phyloP scores from a whole-genome alignment of 1,140 invertebrate species.

The Parapsyche elsis region DNA sequence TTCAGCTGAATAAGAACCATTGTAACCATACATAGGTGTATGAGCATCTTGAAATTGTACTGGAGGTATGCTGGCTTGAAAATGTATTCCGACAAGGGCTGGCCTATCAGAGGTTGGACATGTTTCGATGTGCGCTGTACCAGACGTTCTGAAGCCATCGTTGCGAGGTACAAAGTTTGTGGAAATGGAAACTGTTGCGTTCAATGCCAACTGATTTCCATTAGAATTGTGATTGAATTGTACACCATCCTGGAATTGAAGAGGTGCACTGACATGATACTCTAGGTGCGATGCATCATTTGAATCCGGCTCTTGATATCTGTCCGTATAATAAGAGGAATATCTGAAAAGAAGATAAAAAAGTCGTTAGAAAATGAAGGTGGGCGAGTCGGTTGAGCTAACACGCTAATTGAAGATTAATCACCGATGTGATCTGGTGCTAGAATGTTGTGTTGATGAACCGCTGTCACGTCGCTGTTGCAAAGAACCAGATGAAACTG shows the following conservation, averaged over 20 bases:
- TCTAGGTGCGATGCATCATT: slow-evolving; percentile 55
- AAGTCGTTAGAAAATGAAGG: not conserved
- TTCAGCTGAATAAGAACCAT: slow-evolving; percentile 39
- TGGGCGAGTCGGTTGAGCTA: not conserved
- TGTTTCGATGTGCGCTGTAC: slow-evolving; percentile 16
- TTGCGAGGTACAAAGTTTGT: slow-evolving; percentile 39
- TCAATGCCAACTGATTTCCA: slow-evolving; percentile 30
- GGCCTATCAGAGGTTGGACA: slow-evolving; percentile 42
- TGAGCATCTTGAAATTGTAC: slow-evolving; percentile 64
- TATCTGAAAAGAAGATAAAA: slow-evolving; percentile 43
- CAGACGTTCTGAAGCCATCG: slow-evolving; percentile 32
- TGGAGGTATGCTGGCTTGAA: slow-evolving; percentile 65
- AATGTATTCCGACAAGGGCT: slow-evolving; percentile 63
- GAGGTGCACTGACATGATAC: slow-evolving; percentile 64
- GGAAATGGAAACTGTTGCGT: slow-evolving; percentile 52
- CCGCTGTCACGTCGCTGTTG: slow-evolving; percentile 71
- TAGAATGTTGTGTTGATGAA: slow-evolving; percentile 65
- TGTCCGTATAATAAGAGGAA: slow-evolving; percentile 50
- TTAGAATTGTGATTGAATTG: slow-evolving; percentile 34
- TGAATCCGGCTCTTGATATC: slow-evolving; percentile 35
- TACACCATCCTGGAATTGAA: slow-evolving; percentile 66
- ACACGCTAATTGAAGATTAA: slow-evolving; percentile 13
- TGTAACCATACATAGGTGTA: slow-evolving; percentile 36
- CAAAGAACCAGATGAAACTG: slow-evolving; percentile 16
- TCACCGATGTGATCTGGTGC: slow-evolving; percentile 47